Evolutionary conservation across 2,797 vertebrate genomes (phyloP).

Genomic region (Periophthalmus magnuspinnatus): DNA sequence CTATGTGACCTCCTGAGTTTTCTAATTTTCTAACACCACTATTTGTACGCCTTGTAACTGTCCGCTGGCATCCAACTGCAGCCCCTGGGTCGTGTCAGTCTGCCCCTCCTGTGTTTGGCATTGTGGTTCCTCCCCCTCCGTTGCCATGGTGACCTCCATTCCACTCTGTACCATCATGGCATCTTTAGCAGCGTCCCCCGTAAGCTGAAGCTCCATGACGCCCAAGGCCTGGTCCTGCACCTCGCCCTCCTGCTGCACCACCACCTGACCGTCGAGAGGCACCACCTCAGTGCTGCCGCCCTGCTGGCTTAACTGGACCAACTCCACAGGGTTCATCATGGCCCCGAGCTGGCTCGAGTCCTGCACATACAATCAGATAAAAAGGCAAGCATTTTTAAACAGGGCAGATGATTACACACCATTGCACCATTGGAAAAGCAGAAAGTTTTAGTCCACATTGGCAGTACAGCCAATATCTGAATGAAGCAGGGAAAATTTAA

Average conservation of each 20-base stretch:
- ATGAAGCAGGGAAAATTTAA: too few species aligned
- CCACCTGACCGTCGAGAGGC: constrained; percentile 71
- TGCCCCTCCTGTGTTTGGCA: constrained; percentile 64
- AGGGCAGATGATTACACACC: too few species aligned
- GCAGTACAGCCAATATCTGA: too few species aligned
- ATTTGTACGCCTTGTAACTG: constrained; percentile 90
- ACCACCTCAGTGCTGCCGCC: constrained; percentile 77
- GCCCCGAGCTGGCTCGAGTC: constrained; percentile 84
- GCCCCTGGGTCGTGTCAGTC: constrained; percentile 80
- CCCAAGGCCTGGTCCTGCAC: constrained; percentile 33
- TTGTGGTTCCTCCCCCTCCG: constrained; percentile 53
- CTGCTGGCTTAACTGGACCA: constrained; percentile 85
- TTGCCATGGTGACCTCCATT: constrained; percentile 71
- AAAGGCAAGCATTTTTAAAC: neutral
- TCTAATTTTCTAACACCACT: constrained; percentile 85
- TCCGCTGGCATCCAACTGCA: constrained; percentile 84
- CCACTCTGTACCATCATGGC: constrained; percentile 79
- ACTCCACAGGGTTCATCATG: constrained; percentile 86
- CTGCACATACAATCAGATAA: constrained; percentile 63
- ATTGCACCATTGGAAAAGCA: neutral
- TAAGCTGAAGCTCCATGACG: constrained; percentile 75
- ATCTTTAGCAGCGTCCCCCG: constrained; percentile 61
- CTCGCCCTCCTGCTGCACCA: constrained; percentile 76
- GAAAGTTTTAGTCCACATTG: neutral
- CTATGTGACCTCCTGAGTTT: constrained; percentile 69